Percentiles rank a stretch among this genome's conserved stretches.
Conservation (phyloP, 2,888 invertebrate species). For the Phalera bucephala region DNA sequence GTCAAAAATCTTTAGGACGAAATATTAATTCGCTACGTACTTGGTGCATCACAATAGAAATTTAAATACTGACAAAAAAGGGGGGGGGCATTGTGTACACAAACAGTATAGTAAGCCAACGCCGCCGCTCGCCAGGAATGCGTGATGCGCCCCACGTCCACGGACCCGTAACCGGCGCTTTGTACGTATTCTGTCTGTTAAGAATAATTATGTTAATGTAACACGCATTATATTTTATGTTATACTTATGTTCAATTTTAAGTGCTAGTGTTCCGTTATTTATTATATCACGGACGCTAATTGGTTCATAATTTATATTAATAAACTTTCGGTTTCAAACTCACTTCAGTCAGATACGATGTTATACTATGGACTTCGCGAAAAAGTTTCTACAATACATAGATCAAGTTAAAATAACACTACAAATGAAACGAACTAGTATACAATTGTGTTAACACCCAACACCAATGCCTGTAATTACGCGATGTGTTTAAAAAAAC, state of each 20-base stretch:
- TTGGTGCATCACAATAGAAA: slow-evolving; percentile 1
- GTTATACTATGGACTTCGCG: no score
- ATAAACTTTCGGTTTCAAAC: neutral
- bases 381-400: no score
- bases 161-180: no score
- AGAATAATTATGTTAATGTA: neutral
- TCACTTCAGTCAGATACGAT: neutral
- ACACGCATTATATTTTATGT: neutral
- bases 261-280: neutral
- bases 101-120: slow-evolving; percentile 2
- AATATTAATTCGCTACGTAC: neutral
- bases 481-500: neutral
- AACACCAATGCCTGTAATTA: no score
- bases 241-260: neutral
- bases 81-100: neutral
- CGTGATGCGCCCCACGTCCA: no score
- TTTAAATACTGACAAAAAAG: slow-evolving; percentile 5
- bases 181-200: neutral
- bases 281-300: neutral
- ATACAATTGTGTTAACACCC: no score
- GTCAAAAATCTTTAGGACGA: neutral
- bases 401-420: no score
- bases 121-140: no score
- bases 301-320: no score
- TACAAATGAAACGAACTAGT: no score